These are phyloP conservation scores for Calameuta idolon DNA, from an alignment of 2,888 invertebrate species.

Conservation along the genomic window DNA sequence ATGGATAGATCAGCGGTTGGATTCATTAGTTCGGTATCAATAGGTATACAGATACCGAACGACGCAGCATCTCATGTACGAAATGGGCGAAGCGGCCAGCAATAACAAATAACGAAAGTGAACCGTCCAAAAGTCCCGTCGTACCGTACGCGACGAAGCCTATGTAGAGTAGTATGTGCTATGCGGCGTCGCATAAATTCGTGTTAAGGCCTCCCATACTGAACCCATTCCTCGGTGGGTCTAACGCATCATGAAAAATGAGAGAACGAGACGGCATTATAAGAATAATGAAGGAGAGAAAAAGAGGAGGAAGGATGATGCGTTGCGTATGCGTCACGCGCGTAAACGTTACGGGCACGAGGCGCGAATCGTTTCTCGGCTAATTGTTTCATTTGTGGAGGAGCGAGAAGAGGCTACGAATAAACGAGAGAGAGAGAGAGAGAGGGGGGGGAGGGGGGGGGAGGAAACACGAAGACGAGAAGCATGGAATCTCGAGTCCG, in stretches of 20 bases:
- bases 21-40: neutral
- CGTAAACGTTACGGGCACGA: neutral
- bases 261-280: neutral
- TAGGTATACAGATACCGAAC: neutral
- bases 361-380: slow-evolving; percentile 4
- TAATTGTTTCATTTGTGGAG: slow-evolving; percentile 1
- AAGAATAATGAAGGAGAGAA: neutral
- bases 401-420: neutral
- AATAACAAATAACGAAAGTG: neutral
- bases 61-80: neutral
- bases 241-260: neutral
- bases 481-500: slow-evolving; percentile 24
- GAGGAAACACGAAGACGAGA: neutral
- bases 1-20: neutral
- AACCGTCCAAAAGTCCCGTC: neutral
- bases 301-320: neutral
- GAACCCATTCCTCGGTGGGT: neutral
- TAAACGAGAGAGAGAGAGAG: neutral
- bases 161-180: neutral
- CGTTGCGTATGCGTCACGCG: neutral
- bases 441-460: neutral
- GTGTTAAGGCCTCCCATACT: neutral
- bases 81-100: neutral
- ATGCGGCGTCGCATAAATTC: neutral
- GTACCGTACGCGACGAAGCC: neutral